Evolutionary conservation across 2,797 vertebrate genomes (phyloP), one percentile per base, ranked within the genome.

Genomic region (Anguilla anguilla): DNA sequence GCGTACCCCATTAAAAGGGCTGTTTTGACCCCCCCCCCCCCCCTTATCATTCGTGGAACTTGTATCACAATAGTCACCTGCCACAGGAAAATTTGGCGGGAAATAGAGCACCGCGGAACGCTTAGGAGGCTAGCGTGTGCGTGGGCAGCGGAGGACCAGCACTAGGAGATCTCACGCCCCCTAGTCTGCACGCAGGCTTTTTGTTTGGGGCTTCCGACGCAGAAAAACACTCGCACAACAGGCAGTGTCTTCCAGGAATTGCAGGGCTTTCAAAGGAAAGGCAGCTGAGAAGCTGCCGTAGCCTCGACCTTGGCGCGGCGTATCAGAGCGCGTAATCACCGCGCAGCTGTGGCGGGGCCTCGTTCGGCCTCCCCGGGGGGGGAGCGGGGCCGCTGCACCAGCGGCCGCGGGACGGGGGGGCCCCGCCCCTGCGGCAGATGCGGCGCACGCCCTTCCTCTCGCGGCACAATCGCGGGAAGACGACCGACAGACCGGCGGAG

Each of bases 391-490:
- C 10, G 77, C 39, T 49, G 35, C 77, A 81, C 13, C 39, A 49
- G 39, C 19, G 31, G n/a, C 9, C 9, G 22, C 1, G n/a, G 64
- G 64, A 5, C n/a, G 77, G 39, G 9, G 39, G n/a, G 19, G 77
- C 3, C 39, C 25, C 6, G n/a, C 17, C 77, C 43, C 19, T 49
- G 43, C 19, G 25, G 43, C 77, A 81, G 77, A 81, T 81, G 77
- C 77, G 1, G 77, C 2, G 77, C 77, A n/a, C 77, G 43, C 77
- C 77, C 77, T 81, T 81, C 77, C 77, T 81, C 17, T n/a, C n/a
- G 39, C 77, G 31, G 77, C 43, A 77, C 31, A 77, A 77, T 77
- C 72, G 39, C 72, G 31, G 72, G 72, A 77, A 77, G 72, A 77
- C 72, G 49, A 77, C 72, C 3, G 72, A 35, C 31, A 77, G 72